Evolutionary conservation across 1,140 invertebrate genomes (phyloP).

Genomic region (Cyphomyrmex costatus): DNA sequence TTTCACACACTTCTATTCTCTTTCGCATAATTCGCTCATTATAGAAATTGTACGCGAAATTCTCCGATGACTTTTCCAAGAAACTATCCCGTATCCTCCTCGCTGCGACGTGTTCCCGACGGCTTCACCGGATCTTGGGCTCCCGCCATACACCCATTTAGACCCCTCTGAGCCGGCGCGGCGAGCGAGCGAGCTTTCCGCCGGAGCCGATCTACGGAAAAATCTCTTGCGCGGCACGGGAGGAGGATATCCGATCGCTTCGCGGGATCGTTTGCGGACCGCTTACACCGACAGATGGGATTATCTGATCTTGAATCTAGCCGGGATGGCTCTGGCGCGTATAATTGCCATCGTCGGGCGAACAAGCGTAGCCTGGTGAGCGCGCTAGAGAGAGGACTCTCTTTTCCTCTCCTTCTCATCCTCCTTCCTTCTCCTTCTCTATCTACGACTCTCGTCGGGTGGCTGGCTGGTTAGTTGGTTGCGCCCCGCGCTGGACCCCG

Average conservation of each 20-base stretch:
- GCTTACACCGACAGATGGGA: constrained; percentile 85
- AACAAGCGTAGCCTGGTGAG: constrained; percentile 69
- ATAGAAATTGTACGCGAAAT: constrained; percentile 13
- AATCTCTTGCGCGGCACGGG: constrained; percentile 63
- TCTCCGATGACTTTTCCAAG: constrained; percentile 28
- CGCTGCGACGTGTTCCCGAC: not conserved
- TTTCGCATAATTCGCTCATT: not conserved
- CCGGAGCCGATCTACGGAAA: constrained; percentile 61
- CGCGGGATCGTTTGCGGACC: constrained; percentile 81
- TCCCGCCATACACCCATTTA: not conserved
- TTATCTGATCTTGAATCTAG: constrained; percentile 86
- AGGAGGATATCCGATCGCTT: constrained; percentile 79
- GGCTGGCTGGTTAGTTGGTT: constrained; percentile 8
- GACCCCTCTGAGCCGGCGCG: constrained; percentile 21
- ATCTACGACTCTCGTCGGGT: constrained; percentile 51
- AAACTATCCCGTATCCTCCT: not conserved
- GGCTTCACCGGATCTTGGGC: not conserved
- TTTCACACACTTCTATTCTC: not conserved
- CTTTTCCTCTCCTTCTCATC: constrained; percentile 28
- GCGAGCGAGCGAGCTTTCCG: constrained; percentile 58
- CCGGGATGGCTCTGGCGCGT: constrained; percentile 82
- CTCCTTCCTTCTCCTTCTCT: constrained; percentile 16
- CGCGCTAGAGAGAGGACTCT: constrained; percentile 65
- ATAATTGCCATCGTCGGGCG: constrained; percentile 83
- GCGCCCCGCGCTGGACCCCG: constrained; percentile 11